Base-by-base conservation (phyloP, 2,113 vertebrate genomes). In the Poicephalus gulielmi region DNA sequence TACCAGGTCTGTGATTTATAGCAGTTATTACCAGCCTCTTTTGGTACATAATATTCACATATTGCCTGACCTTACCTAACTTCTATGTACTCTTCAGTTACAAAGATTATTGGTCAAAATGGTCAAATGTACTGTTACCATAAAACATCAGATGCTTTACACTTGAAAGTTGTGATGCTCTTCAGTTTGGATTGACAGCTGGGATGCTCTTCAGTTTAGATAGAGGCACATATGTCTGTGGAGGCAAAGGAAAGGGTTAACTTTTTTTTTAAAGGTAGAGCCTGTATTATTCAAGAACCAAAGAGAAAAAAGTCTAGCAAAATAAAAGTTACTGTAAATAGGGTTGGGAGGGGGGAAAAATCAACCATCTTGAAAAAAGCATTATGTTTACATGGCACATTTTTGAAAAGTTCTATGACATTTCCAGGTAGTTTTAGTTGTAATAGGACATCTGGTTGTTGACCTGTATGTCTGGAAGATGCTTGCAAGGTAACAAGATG, bases 401-500 rank as follows among this genome's bases (percentile, higher is more conserved):
- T 75, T n/a, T 88, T 35, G 28, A 81, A 64, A 92, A 78, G 35
- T 43, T 67, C 55, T 83, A 43, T 88, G 46, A 19, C 10, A 2
- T 83, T 93, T 86, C 49, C 50, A 81, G 60, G 37, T 70, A 7
- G 35, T 47, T 93, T 55, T 67, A 35, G 23, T 50, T 60, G 37
- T 43, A 90, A 55, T 33, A 70, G 60, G 31, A 41, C 33, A 77
- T n/a, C 37, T 63, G 17, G 17, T 43, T 60, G 7, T 79, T 86
- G 74, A 86, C 80, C 43, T 0, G 0, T 33, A 28, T 9, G 55
- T 11, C 41, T 91, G 43, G 46, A 74, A 78, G 87, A 63, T 46
- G 59, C 55, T 88, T 83, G 49, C 63, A 92, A 82, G 50, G 31
- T 67, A 68, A 70, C 88, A 85, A 74, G 68, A 80, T 46, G 59